These are phyloP conservation scores for Caenorhabditis sp. DNA, from an alignment of 2,888 invertebrate genomes.

Conservation along the genomic window DNA sequence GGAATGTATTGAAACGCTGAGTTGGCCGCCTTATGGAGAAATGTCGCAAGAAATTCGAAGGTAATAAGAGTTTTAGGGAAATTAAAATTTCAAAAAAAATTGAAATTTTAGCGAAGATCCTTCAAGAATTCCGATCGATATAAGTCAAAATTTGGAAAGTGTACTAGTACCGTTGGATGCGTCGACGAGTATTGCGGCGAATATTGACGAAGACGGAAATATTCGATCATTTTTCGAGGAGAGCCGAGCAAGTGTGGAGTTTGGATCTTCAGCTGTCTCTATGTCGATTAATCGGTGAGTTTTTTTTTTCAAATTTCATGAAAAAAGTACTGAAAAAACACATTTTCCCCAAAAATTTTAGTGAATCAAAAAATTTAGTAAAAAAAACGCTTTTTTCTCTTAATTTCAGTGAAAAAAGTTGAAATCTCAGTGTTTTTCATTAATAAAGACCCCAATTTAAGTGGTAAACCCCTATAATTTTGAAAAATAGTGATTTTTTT, in stretches of 20 bases:
- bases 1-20: constrained; percentile 30
- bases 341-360: too few relatives aligned
- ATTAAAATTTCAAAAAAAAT: not conserved
- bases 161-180: constrained; percentile 21
- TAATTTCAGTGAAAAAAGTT: too few relatives aligned
- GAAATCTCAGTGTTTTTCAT: too few relatives aligned
- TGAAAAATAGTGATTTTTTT: too few relatives aligned
- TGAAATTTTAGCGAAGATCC: constrained; percentile 22
- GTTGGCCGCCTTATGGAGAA: constrained; percentile 29
- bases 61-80: constrained; percentile 8
- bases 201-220: constrained; percentile 18
- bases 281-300: constrained; percentile 44
- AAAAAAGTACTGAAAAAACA: too few relatives aligned
- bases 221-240: constrained; percentile 17
- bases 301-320: too few relatives aligned
- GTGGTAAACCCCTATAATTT: too few relatives aligned
- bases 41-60: constrained; percentile 10
- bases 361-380: too few relatives aligned
- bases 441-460: too few relatives aligned
- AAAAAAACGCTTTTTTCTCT: too few relatives aligned
- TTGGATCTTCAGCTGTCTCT: constrained; percentile 29
- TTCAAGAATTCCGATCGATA: not conserved
- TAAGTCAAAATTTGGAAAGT: constrained; percentile 14
- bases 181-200: constrained; percentile 11
- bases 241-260: constrained; percentile 1